Conservation (phyloP, 2,888 invertebrate genomes). For the Dynastes maya region DNA sequence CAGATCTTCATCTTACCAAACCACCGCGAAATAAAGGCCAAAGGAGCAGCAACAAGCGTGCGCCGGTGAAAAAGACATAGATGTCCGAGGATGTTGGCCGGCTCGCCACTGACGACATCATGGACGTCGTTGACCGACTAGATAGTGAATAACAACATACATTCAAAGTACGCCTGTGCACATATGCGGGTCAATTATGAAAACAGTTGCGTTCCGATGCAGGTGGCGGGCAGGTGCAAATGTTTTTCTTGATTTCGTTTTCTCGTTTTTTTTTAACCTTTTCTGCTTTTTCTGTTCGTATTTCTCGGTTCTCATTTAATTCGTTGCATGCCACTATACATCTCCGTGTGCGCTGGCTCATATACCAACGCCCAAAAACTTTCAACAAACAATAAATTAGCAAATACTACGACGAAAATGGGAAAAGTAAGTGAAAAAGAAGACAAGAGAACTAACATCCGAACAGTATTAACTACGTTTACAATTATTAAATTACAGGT, state of each 20-base stretch:
- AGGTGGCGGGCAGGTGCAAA: slow-evolving; percentile 51
- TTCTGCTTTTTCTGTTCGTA: slow-evolving; percentile 3
- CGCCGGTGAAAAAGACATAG: neutral
- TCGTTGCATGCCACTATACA: slow-evolving; percentile 9
- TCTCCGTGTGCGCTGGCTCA: neutral
- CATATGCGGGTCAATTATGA: slow-evolving; percentile 52
- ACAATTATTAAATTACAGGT: no score
- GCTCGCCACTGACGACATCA: slow-evolving; percentile 13
- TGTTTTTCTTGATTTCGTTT: slow-evolving; percentile 27
- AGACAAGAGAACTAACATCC: no score
- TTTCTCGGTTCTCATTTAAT: slow-evolving; percentile 37
- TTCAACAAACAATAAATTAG: neutral
- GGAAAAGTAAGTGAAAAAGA: no score
- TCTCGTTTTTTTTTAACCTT: neutral
- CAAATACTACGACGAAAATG: no score
- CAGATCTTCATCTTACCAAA: slow-evolving; percentile 5
- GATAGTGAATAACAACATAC: slow-evolving; percentile 12
- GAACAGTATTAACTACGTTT: no score
- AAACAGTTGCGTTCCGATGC: slow-evolving; percentile 49
- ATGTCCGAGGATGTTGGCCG: neutral
- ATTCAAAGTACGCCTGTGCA: slow-evolving; percentile 18
- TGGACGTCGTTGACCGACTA: slow-evolving; percentile 43
- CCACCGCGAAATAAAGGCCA: slow-evolving; percentile 26
- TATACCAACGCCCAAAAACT: neutral
- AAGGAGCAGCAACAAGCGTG: neutral